Base-by-base conservation (phyloP, 64 coral and sea anemone genomes). In the Cladopsammia gracilis region DNA sequence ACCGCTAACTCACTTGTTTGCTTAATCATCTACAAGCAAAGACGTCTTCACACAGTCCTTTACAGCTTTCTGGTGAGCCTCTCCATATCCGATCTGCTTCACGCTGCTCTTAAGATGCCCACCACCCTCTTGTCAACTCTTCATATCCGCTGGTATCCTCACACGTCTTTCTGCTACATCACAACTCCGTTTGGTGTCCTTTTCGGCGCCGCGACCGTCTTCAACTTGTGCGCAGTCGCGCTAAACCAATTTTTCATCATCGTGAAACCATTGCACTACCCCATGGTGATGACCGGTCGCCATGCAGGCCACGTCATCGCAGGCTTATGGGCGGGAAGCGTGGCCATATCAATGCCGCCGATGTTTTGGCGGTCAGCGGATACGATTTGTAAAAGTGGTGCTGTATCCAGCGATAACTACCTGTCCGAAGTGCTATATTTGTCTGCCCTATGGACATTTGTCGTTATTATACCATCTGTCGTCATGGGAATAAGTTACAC, bases 201-300 rank as follows among this genome's bases (percentile, higher is more conserved):
- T 5, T 98, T 98, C 25, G 96, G 96, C 4, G 96, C 96, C 19
- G 96, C 96, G 47, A 91, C 96, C 3, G 96, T 98, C 62, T 98
- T 98, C 58, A 98, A 98, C 61, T 89, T 98, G 20, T 98, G 96
- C 67, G 92, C 96, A 76, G 96, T 98, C 42, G 96, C 96, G 45
- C 23, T 98, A 20, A 98, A 98, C 13, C 96, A 98, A 64, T 98
- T 88, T 45, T 98, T 98, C 56, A 93, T 98, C 49, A 98, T 98
- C 25, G 75, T 98, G 10, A 93, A 98, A 61, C 92, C 96, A 56
- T 68, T 98, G n/a, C 96, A 90, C 45, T 98, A 98, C 71, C 80
- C 91, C 65, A 90, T 86, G 23, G 20, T 91, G 19, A 98, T 98
- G 92, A 98, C 96, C 57, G 87, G 87, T 58, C 76, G 82, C 45